These are phyloP conservation scores for Actinopyga echinites DNA, from an alignment of 53 echinoderm and acorn worm species.

Conservation along the genomic window DNA sequence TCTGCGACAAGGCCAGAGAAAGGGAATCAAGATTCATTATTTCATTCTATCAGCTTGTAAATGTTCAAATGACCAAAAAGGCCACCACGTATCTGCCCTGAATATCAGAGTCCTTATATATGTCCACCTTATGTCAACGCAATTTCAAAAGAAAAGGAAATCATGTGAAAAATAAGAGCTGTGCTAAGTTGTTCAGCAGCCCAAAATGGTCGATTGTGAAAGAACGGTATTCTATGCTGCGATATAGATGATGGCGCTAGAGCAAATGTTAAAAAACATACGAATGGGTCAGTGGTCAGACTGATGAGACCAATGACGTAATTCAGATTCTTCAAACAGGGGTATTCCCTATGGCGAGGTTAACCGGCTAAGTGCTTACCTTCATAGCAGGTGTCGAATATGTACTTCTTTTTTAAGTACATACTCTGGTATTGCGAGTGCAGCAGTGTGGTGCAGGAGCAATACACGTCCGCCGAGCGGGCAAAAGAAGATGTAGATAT, in stretches of 20 bases:
- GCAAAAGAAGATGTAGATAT: too few species aligned
- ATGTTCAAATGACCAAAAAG: slow-evolving; percentile 84
- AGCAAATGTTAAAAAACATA: neutral
- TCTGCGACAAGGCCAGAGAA: slow-evolving; percentile 99
- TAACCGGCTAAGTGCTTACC: too few species aligned
- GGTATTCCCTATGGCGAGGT: too few species aligned
- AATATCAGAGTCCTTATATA: neutral
- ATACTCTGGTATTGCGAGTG: too few species aligned
- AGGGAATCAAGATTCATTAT: slow-evolving; percentile 99
- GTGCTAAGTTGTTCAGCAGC: neutral
- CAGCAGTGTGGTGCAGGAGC: too few species aligned
- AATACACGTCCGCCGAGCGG: too few species aligned
- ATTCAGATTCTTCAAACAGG: too few species aligned
- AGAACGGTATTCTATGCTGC: neutral
- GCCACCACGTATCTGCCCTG: slow-evolving; percentile 46
- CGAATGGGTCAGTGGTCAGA: too few species aligned
- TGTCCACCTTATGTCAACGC: neutral
- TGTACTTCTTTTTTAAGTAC: too few species aligned
- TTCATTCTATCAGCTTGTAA: slow-evolving; percentile 96
- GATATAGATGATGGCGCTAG: neutral
- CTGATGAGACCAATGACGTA: too few species aligned
- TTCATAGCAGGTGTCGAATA: too few species aligned
- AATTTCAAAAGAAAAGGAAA: neutral
- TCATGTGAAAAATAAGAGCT: neutral
- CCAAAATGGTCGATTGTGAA: slow-evolving; percentile 5